Conservation (phyloP, 1,140 invertebrate genomes). For the Lasaia peninsularis region DNA sequence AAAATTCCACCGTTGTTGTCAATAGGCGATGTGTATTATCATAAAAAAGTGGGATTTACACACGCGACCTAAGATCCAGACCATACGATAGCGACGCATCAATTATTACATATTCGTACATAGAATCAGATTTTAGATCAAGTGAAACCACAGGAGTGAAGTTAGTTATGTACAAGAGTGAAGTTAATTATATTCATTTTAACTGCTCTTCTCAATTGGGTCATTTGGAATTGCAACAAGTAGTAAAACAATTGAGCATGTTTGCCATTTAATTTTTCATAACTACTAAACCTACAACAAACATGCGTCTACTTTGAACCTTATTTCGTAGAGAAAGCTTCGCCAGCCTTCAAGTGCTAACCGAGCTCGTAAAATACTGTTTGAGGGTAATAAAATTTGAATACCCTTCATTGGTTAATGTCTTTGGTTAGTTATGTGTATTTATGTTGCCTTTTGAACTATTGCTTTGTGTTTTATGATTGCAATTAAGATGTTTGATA, state of each 20-base stretch:
- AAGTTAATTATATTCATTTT: too few relatives aligned
- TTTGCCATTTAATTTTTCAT: conserved; percentile 30
- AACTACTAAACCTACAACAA: background rate
- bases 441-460: conserved; percentile 10
- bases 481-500: conserved; percentile 9
- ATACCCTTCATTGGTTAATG: conserved; percentile 36
- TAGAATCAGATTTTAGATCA: too few relatives aligned
- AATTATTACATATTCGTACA: too few relatives aligned
- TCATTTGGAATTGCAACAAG: conserved; percentile 15
- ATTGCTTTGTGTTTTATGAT: background rate
- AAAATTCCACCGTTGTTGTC: too few relatives aligned
- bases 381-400: conserved; percentile 40
- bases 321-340: background rate
- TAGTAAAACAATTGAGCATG: conserved; percentile 35
- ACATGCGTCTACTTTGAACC: conserved; percentile 15
- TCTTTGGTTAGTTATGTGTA: conserved; percentile 26
- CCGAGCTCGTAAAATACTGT: conserved; percentile 26
- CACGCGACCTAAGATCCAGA: too few relatives aligned
- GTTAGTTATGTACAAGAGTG: too few relatives aligned
- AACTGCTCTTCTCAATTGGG: background rate
- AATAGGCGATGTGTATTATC: too few relatives aligned
- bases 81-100: too few relatives aligned
- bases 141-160: too few relatives aligned
- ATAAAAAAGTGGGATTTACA: too few relatives aligned
- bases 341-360: conserved; percentile 11